A percentile compares a stretch with the other conserved stretches of the same genome.
Evolutionary conservation across 2,797 vertebrate species (phyloP).

Genomic region (Melanotaenia trifasciata): DNA sequence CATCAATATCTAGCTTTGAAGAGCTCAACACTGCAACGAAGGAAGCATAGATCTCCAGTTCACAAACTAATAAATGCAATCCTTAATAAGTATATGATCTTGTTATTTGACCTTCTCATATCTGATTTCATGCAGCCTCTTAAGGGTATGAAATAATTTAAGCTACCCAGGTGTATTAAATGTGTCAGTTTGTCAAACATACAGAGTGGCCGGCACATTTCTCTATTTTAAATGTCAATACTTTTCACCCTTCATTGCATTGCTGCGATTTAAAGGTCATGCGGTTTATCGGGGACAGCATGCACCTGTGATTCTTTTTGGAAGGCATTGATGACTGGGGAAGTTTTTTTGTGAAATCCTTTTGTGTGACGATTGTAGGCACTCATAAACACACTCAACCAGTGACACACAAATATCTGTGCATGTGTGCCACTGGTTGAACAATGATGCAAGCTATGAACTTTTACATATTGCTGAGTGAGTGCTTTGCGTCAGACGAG

Average conservation of each 20-base stretch:
- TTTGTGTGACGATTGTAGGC: neutral
- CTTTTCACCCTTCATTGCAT: conserved; percentile 60
- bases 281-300: conserved; percentile 46
- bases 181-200: conserved; percentile 51
- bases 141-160: neutral
- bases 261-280: conserved; percentile 69
- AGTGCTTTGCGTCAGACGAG: conserved; percentile 65
- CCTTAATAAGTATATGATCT: neutral
- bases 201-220: conserved; percentile 32
- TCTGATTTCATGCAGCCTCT: conserved; percentile 1
- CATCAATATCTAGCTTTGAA: neutral
- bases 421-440: conserved; percentile 15
- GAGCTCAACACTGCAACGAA: neutral
- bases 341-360: neutral
- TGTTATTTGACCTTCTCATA: conserved; percentile 16
- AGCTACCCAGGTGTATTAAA: conserved; percentile 26
- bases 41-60: neutral
- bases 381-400: neutral
- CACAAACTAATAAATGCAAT: neutral
- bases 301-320: conserved; percentile 51
- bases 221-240: conserved; percentile 70
- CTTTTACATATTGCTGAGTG: conserved; percentile 57
- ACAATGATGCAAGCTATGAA: conserved; percentile 39
- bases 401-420: neutral
- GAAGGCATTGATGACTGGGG: conserved; percentile 19